Conservation (phyloP, 2,113 vertebrate species). For the Ancistrus triradiatus region DNA sequence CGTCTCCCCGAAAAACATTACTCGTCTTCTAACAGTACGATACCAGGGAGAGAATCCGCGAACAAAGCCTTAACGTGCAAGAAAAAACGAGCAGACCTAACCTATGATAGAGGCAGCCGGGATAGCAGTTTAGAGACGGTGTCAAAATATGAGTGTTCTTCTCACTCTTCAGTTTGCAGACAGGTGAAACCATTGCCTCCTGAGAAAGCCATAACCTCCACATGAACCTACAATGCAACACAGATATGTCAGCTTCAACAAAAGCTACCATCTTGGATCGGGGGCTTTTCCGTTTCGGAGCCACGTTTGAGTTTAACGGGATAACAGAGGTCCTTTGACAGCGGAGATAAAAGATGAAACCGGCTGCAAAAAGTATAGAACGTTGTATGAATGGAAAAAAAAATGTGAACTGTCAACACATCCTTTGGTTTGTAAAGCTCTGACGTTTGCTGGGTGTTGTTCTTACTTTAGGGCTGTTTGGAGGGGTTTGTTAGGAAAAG, state of each 20-base stretch:
- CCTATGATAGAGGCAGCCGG: slow-evolving; percentile 25
- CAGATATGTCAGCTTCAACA: slow-evolving; percentile 65
- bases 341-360: slow-evolving; percentile 40
- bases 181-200: slow-evolving; percentile 55
- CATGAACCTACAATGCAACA: slow-evolving; percentile 61
- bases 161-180: slow-evolving; percentile 49
- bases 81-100: not conserved
- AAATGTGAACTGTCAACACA: slow-evolving; percentile 20
- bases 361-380: slow-evolving; percentile 45
- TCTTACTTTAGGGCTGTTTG: slow-evolving; percentile 19
- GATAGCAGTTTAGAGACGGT: slow-evolving; percentile 47
- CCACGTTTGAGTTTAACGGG: slow-evolving; percentile 42
- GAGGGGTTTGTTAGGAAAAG: not conserved
- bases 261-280: slow-evolving; percentile 26
- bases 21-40: slow-evolving; percentile 33
- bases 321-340: slow-evolving; percentile 43
- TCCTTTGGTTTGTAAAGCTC: slow-evolving; percentile 26
- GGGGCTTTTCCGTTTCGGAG: slow-evolving; percentile 30
- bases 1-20: no score
- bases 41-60: slow-evolving; percentile 7
- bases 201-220: slow-evolving; percentile 64
- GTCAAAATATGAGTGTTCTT: slow-evolving; percentile 49
- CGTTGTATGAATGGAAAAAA: slow-evolving; percentile 19
- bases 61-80: slow-evolving; percentile 23
- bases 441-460: slow-evolving; percentile 10